Base-by-base conservation (phyloP, 2,113 vertebrate species). In the Leptodactylus fuscus region DNA sequence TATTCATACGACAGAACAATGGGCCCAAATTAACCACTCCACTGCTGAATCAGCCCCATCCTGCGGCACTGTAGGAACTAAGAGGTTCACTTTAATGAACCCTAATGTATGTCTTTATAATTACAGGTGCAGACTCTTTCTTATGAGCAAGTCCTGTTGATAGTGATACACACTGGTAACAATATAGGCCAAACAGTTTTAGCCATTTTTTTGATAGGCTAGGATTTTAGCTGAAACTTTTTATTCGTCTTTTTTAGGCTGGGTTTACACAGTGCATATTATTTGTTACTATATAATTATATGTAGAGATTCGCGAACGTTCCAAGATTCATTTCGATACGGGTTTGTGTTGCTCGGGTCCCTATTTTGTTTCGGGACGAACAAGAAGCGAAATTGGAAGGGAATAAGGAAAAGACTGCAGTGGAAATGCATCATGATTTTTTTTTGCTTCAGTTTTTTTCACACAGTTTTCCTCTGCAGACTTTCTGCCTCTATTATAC, bases 11-110 rank as follows among this genome's bases (percentile, higher is more conserved):
- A 51, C 44, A 49, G 24, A 76, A 76, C 73, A 76, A 76, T 76
- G 16, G 16, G 73, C 44, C 73, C 15, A 29, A 49, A 76, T 76
- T 49, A 76, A 76, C 46, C 51, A 20, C 46, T 51, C 73, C 48
- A 12, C 44, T 49, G 24, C 73, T 51, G 73, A 76, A 76, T 76
- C 46, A 76, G 46, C 73, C 73, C 73, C 73, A 49, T 76, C 73
- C 73, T 51, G 73, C 4, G 73, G 46, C 73, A 11, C 46, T 49
- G 73, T 29, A 16, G 46, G 73, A 51, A 32, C 48, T 51, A 32
- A 32, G 46, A 75, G 41, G 71, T 29, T 48, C 73, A 51, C 65
- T 36, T 22, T 36, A 69, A 69, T 69, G 65, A 69, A 69, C 7
- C 65, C 65, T 22, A 69, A 69, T 69, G 65, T 20, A 10, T 69